Evolutionary conservation across 2,113 vertebrate genomes (phyloP), one percentile per base, ranked within the genome.

Genomic region (Zosterops lateralis): DNA sequence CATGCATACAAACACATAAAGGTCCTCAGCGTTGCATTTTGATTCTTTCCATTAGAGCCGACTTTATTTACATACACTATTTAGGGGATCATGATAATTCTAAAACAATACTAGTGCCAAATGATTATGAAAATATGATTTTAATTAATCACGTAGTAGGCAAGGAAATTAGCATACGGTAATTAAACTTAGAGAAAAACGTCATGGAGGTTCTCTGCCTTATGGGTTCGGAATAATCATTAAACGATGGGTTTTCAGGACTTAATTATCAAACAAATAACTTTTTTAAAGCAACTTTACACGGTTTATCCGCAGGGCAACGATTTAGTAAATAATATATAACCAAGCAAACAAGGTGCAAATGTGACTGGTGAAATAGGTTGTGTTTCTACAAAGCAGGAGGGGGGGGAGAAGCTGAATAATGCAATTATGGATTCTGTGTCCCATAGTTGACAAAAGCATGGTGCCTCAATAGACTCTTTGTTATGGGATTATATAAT

Each of bases 401-500:
- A 95, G 73, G 93, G 84, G 84, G 84, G 61, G 95, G 96, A 97
- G 96, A 98, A 94, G 97, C 98, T 98, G 98, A 98, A 99, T 98
- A 99, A 99, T 98, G 98, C 98, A 98, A 99, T 99, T 99, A 99
- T 98, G 98, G 98, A 98, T 99, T 98, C 98, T 98, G 98, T 98
- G 98, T 98, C 98, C 98, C 98, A 96, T 98, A 98, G 98, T 98
- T 98, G 98, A 99, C 99, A 99, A 99, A 99, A 99, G 98, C 98
- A 96, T 98, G 97, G 98, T 98, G 98, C 98, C 98, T 99, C 98
- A 99, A 99, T 99, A 97, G 98, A 98, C 97, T 98, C 99, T 99
- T 99, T 99, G 99, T 99, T 99, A 98, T 97, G 97, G 98, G 99
- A 99, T 99, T 99, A 99, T 99, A 99, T 99, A 99, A 99, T 99